These are phyloP conservation scores for Hydraecia micacea DNA, from an alignment of 2,888 invertebrate species.

Conservation along the genomic window DNA sequence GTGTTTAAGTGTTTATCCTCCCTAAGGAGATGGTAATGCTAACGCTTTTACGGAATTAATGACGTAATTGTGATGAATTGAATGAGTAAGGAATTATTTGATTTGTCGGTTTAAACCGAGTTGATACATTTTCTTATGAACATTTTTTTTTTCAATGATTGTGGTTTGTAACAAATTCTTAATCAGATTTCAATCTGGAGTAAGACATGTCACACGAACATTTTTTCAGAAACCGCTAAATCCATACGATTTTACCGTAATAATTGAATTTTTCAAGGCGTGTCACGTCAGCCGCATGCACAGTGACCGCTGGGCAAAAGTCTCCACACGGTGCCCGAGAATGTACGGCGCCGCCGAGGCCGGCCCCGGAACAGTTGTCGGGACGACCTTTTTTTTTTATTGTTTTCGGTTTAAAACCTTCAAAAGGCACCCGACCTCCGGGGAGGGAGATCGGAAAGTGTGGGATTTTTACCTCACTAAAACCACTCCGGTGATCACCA, in stretches of 20 bases:
- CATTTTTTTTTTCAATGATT: background rate
- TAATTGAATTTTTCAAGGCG: background rate
- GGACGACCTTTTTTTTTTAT: too few species aligned
- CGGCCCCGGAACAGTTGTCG: background rate
- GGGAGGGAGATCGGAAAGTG: too few species aligned
- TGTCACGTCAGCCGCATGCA: too few species aligned
- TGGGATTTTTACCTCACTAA: too few species aligned
- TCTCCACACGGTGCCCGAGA: background rate
- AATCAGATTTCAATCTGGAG: background rate
- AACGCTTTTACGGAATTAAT: constrained; percentile 16
- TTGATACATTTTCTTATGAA: background rate
- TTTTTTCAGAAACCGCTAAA: background rate
- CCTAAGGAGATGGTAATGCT: constrained; percentile 16
- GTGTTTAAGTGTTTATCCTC: constrained; percentile 18
- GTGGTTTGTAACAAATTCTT: background rate
- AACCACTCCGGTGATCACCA: too few species aligned
- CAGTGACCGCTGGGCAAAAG: background rate
- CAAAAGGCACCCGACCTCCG: too few species aligned
- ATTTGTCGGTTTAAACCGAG: too few species aligned
- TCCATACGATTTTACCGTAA: background rate
- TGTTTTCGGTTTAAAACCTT: too few species aligned
- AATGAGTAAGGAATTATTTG: background rate
- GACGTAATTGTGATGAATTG: background rate
- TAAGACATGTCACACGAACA: background rate
- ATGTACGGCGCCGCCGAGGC: background rate